Base-by-base conservation (phyloP, 2,113 vertebrate species). In the Diglossa brunneiventris region DNA sequence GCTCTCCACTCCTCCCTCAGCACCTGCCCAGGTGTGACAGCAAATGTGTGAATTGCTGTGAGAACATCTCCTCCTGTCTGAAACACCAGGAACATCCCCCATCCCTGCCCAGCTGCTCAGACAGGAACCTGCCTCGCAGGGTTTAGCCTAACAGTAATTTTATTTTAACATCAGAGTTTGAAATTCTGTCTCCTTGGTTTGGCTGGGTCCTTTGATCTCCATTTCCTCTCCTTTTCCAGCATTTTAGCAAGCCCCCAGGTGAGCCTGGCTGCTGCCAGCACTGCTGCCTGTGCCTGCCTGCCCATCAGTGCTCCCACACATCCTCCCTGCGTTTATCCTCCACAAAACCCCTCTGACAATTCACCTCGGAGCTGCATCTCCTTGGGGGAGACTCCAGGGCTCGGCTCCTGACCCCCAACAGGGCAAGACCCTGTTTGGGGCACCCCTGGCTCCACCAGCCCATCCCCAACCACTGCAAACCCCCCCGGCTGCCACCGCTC, bases 161-260 rank as follows among this genome's bases (percentile, higher is more conserved):
- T 30, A 68, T 56, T 89, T 81, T n/a, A 79, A 44, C 7, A 4
- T 82, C 80, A 31, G 67, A 44, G 37, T 28, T 73, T 79, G 77
- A 89, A 78, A 79, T 61, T 41, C 46, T 13, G 30, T 78, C 92
- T 94, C 66, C 69, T 63, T 59, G 82, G 12, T 78, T 80, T 83
- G 55, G 49, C 39, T 52, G 42, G 27, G 50, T 35, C 17, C 44
- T 95, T 96, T 92, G 85, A 83, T 94, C 85, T 95, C 55, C 4
- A 1, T 83, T 88, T 55, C 68, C 87, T 82, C 22, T 58, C 50
- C 30, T 47, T 35, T 76, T 75, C 53, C 94, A 87, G 69, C 59
- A 11, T 72, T 94, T 73, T 68, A 90, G 49, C 81, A 79, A 6
- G 10, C 9, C n/a, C 61, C 74, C 37, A 72, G 89, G 66, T 75